These are phyloP conservation scores for Lamellibrachia columna DNA, from an alignment of 2,888 invertebrate genomes.

Conservation along the genomic window DNA sequence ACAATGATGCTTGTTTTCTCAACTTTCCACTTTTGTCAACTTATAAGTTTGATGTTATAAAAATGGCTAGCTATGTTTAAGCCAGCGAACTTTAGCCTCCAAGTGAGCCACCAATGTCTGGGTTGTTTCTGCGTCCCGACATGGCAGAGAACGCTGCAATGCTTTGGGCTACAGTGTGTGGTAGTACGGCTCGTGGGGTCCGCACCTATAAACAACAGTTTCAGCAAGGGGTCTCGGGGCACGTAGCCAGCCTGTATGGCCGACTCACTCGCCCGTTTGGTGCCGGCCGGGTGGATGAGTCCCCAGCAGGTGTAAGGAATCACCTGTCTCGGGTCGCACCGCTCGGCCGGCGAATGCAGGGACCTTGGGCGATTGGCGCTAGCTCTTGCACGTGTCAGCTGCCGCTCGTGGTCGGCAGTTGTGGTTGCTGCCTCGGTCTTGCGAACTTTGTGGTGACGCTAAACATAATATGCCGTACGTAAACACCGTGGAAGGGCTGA, in stretches of 20 bases:
- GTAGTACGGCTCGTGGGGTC: not conserved
- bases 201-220: not conserved
- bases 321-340: not conserved
- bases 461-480: not conserved
- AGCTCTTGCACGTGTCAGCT: not conserved
- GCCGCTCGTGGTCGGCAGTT: not conserved
- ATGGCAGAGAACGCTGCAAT: not conserved
- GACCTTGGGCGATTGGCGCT: not conserved
- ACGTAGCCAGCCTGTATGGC: not conserved
- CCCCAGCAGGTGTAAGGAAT: constrained; percentile 2
- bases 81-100: not conserved
- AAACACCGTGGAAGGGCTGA: not conserved
- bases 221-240: not conserved
- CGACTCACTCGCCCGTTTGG: not conserved
- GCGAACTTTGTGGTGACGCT: not conserved
- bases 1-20: not conserved
- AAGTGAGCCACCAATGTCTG: not conserved
- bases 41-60: not conserved
- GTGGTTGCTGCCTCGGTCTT: not conserved
- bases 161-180: not conserved
- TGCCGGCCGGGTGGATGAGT: not conserved
- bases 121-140: not conserved
- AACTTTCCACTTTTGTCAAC: not conserved
- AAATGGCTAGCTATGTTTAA: not conserved
- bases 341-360: not conserved